Evolutionary conservation across 2,888 invertebrate species (phyloP), one percentile per base, ranked within the genome.

Genomic region (Petrolisthes cinctipes): DNA sequence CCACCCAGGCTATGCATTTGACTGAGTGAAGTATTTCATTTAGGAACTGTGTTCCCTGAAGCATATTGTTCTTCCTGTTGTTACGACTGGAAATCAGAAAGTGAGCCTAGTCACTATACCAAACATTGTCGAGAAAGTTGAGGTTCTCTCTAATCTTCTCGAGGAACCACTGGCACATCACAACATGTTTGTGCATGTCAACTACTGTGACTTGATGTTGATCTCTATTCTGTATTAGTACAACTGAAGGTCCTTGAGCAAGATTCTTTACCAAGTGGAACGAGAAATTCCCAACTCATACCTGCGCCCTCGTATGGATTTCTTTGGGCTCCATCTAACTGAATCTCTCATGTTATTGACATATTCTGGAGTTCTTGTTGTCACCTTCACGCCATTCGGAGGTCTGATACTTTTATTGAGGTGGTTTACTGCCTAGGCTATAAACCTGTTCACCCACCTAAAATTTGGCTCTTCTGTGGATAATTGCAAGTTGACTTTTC

Each of bases 1-100:
- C 88, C 51, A 88, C 86, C 86, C 90, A 90, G 66, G 86, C 90
- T 23, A 75, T 78, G 68, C 86, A 80, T 83, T 82, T 86, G n/a
- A 86, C 66, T n/a, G 83, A 79, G 78, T 79, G 82, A 23, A 81
- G 71, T 14, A 71, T 5, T 14, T 75, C 54, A 9, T 83, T 53
- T 23, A 86, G 90, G 11, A 53, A 23, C 73, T 73, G 14, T 57
- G 54, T 83, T 5, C 84, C 90, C 86, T 81, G 86, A 54, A 82
- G 57, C 37, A 86, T 20, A 37, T 54, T 82, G 81, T 89, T 90
- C 79, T 89, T 85, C 4, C 56, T 82, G 75, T 89, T 90, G 9
- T 86, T 75, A 54, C 81, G 82, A 17, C 89, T 83, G 4, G 84
- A 85, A n/a, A 90, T 71, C 51, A 73, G 61, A 66, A 90, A 90